Percentiles rank a stretch among this genome's conserved stretches.
Evolutionary conservation across 2,888 invertebrate species (phyloP).

Genomic region (Petrolisthes cinctipes): DNA sequence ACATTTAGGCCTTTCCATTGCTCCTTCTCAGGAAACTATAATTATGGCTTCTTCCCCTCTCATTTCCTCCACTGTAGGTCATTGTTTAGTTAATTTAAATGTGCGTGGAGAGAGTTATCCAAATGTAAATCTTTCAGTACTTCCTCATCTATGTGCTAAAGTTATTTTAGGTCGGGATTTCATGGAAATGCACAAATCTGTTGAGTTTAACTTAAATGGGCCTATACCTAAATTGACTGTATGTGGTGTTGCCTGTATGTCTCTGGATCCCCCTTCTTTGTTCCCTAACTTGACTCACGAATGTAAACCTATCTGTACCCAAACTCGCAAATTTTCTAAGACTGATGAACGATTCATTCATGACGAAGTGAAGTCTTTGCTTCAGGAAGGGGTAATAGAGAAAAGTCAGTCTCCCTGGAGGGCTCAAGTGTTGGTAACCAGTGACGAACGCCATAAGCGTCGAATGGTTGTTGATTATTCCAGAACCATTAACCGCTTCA

Average conservation of each 20-base stretch:
- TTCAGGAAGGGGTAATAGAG: conserved; percentile 55
- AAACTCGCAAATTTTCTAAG: background rate
- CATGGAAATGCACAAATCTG: conserved; percentile 8
- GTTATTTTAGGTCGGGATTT: conserved; percentile 10
- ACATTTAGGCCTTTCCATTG: background rate
- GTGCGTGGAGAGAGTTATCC: background rate
- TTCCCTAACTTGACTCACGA: background rate
- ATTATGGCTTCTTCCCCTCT: no score
- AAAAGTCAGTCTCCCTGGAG: conserved; percentile 60
- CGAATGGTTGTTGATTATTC: conserved; percentile 65
- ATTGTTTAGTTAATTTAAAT: conserved; percentile 12
- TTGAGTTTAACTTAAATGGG: background rate
- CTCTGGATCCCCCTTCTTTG: background rate
- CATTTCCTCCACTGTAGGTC: background rate
- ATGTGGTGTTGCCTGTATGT: conserved; percentile 18
- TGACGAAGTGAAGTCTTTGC: background rate
- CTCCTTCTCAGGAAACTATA: conserved; percentile 16
- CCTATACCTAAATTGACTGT: background rate
- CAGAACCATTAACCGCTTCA: conserved; percentile 64
- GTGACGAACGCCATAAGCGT: conserved; percentile 43
- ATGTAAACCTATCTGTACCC: background rate
- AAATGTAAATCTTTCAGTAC: conserved; percentile 7
- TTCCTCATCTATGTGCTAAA: conserved; percentile 4
- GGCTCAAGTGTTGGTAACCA: conserved; percentile 57
- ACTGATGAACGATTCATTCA: background rate